Evolutionary conservation across 2,113 vertebrate species (phyloP).

Genomic region (Alexandromys fortis): DNA sequence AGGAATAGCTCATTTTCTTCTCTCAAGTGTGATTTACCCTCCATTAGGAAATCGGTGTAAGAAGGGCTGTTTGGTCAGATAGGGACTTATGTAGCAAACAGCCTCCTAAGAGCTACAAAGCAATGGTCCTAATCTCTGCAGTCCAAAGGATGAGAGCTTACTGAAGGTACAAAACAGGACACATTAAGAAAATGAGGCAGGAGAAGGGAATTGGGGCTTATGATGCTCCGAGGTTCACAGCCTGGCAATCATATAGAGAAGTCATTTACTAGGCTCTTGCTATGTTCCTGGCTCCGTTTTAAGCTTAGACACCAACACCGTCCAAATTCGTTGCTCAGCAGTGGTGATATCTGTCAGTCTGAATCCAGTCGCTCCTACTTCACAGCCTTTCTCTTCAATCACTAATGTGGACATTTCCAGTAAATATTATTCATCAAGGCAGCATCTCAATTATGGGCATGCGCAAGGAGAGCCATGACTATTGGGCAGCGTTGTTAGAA

Average conservation of each 20-base stretch:
- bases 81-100: background rate
- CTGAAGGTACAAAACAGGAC: background rate
- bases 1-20: background rate
- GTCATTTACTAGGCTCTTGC: rapidly evolving
- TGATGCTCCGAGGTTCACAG: background rate
- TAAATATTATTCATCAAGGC: background rate
- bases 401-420: background rate
- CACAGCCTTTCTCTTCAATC: background rate
- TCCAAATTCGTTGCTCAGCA: background rate
- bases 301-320: rapidly evolving
- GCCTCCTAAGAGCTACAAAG: background rate
- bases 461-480: background rate
- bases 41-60: background rate
- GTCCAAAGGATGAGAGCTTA: background rate
- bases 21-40: background rate
- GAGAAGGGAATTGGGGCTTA: background rate
- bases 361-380: background rate
- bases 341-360: background rate
- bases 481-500: background rate
- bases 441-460: background rate
- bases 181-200: background rate
- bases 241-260: rapidly evolving
- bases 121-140: background rate
- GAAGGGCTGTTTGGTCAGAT: background rate
- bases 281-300: background rate